Base-by-base conservation (phyloP, 2,888 invertebrate genomes). In the Dicranocentrus wangi region DNA sequence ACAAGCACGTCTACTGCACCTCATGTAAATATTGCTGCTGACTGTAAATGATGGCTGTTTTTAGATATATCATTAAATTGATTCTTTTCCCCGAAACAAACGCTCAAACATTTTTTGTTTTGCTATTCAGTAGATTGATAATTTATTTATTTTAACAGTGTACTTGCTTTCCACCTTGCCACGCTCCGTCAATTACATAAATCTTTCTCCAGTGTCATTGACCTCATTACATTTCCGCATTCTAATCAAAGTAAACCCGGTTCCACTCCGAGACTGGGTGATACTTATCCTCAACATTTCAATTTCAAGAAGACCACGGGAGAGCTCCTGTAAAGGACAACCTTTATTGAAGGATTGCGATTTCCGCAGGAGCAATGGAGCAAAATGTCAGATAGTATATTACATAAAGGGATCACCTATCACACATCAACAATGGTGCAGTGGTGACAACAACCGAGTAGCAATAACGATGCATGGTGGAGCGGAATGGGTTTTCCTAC, bases 61-160 rank as follows among this genome's bases (percentile, higher is more conserved):
- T n/a, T n/a, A n/a, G n/a, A n/a, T n/a, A n/a, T n/a, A 63, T 63
- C 43, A 63, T 63, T 63, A 63, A 63, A 63, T 63, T 61, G 39
- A 39, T 39, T 63, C 63, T 39, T 39, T 13, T 23, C 10, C 19
- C 25, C 58, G 3, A 58, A 2, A 19, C 58, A 25, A 58, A 55
- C 23, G 8, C 39, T 39, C 8, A 39, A n/a, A n/a, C n/a, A n/a
- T n/a, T n/a, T n/a, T n/a, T n/a, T n/a, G n/a, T n/a, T n/a, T n/a
- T n/a, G n/a, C n/a, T n/a, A n/a, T n/a, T n/a, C n/a, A n/a, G n/a
- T n/a, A n/a, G n/a, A n/a, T n/a, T n/a, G n/a, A n/a, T n/a, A n/a
- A n/a, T n/a, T n/a, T n/a, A n/a, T n/a, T n/a, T n/a, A n/a, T n/a
- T n/a, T n/a, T n/a, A n/a, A n/a, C n/a, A n/a, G n/a, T n/a, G n/a